Conservation (phyloP, 2,888 invertebrate genomes). For the Amitus sp. region DNA sequence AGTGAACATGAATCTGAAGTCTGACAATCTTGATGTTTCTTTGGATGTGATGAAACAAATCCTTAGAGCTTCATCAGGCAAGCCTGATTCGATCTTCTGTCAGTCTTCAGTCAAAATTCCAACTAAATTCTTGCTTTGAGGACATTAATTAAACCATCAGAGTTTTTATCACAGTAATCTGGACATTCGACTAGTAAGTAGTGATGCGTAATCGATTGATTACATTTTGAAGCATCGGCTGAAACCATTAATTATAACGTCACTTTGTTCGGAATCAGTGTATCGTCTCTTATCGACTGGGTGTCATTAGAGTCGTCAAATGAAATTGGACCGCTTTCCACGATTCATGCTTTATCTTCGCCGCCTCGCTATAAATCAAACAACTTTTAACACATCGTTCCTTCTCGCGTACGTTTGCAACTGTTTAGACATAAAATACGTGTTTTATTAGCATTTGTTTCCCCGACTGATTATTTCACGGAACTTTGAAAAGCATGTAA, state of each 20-base stretch:
- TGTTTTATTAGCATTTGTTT: slow-evolving; percentile 2
- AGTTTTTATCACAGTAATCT: neutral
- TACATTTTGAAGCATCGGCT: neutral
- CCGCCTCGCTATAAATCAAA: slow-evolving; percentile 3
- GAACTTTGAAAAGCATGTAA: slow-evolving; percentile 26
- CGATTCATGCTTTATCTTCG: neutral
- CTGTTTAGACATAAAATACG: slow-evolving; percentile 2
- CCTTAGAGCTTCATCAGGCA: too few relatives aligned
- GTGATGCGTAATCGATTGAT: slow-evolving; percentile 1
- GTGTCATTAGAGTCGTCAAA: neutral
- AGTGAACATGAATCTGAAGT: too few relatives aligned
- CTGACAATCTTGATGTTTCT: too few relatives aligned
- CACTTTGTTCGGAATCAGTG: neutral
- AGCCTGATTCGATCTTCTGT: too few relatives aligned
- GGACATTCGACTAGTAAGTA: neutral
- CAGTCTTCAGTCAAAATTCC: too few relatives aligned
- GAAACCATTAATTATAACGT: neutral
- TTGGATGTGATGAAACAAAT: too few relatives aligned
- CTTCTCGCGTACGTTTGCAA: neutral
- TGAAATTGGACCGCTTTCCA: neutral
- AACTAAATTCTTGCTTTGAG: too few relatives aligned
- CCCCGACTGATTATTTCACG: slow-evolving; percentile 1
- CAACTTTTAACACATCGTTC: slow-evolving; percentile 1
- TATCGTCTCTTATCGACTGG: neutral
- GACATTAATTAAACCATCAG: slow-evolving; percentile 1